Evolutionary conservation across 2,888 invertebrate genomes (phyloP), one percentile per base, ranked within the genome.

Genomic region (Caenorhabditis sp.): DNA sequence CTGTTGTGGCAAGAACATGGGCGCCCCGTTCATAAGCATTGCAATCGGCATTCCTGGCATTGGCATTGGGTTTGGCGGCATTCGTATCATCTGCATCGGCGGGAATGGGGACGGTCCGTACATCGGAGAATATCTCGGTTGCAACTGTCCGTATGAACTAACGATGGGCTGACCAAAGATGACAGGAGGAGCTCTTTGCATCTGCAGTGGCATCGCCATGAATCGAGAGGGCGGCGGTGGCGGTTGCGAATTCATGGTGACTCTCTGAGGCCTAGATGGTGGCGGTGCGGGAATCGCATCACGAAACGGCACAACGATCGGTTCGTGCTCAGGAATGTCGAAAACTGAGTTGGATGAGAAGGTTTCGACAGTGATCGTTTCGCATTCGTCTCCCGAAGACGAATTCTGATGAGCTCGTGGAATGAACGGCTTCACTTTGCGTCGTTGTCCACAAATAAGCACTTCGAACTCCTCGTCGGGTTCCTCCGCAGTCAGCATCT

Each of bases 221-320:
- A 17, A n/a, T n/a, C n/a, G n/a, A n/a, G n/a, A n/a, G n/a, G n/a
- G n/a, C n/a, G n/a, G n/a, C n/a, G n/a, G n/a, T n/a, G n/a, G n/a
- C n/a, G n/a, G n/a, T n/a, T n/a, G n/a, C n/a, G n/a, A n/a, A n/a
- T n/a, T n/a, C n/a, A n/a, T n/a, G n/a, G n/a, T n/a, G n/a, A n/a
- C n/a, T n/a, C n/a, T n/a, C n/a, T n/a, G n/a, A n/a, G n/a, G n/a
- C n/a, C n/a, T n/a, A n/a, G n/a, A n/a, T n/a, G n/a, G n/a, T n/a
- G n/a, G n/a, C n/a, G n/a, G n/a, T n/a, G n/a, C n/a, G n/a, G n/a
- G n/a, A n/a, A n/a, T n/a, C 6, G 53, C 43, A 9, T 63, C 35
- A n/a, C 43, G 52, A 24, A 65, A 65, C 17, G 65, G 65, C 7
- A 65, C 65, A 6, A 26, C 24, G 26, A 53, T 35, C 7, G 65